A percentile compares a stretch with the other conserved stretches of the same genome.
Evolutionary conservation across 2,888 invertebrate species (phyloP).

Genomic region (Vesta saturnalis): DNA sequence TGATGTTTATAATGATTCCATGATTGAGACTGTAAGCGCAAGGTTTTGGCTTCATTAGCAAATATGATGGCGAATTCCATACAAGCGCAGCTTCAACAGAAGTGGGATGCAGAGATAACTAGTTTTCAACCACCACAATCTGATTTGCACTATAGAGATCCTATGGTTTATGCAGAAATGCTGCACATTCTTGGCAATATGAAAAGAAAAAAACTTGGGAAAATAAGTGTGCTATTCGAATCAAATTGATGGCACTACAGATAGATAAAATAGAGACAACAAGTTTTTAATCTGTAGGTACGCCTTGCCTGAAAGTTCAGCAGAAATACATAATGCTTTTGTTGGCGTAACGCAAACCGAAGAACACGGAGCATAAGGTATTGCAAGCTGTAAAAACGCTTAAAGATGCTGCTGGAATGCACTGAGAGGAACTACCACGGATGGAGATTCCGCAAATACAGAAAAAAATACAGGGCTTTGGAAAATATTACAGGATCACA

Average conservation of each 20-base stretch:
- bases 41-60: background rate
- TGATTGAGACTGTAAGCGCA: background rate
- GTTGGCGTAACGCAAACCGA: background rate
- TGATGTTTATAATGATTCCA: conserved; percentile 14
- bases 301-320: background rate
- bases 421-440: background rate
- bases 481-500: no score
- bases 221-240: background rate
- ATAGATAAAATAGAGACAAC: background rate
- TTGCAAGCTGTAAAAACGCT: background rate
- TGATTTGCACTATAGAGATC: background rate
- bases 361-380: background rate
- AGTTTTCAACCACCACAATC: background rate
- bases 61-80: no score
- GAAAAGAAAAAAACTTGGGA: background rate
- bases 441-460: conserved; percentile 14
- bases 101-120: background rate
- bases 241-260: conserved; percentile 2
- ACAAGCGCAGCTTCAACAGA: no score
- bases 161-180: background rate
- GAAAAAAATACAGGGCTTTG: background rate
- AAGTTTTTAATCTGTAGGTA: background rate
- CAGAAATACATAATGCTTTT: background rate
- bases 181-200: background rate
- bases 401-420: background rate